Evolutionary conservation across 1,140 invertebrate species (phyloP).

Genomic region (Drosophila tropicalis): DNA sequence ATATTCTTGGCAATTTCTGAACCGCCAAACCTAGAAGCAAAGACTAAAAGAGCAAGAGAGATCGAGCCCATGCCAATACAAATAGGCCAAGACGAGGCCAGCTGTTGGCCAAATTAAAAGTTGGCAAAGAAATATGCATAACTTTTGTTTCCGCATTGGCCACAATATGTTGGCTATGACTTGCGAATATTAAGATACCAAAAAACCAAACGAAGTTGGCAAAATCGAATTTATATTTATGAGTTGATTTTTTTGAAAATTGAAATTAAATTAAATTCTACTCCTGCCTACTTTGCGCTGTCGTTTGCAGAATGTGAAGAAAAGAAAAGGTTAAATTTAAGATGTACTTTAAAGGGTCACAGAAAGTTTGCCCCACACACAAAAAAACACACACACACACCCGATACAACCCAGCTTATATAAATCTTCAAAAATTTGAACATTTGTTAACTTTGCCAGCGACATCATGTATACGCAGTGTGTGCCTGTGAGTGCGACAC

Average conservation of each 20-base stretch:
- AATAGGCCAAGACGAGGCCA: neutral
- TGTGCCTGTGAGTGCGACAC: neutral
- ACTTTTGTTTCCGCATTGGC: slow-evolving; percentile 18
- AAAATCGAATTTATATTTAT: slow-evolving; percentile 9
- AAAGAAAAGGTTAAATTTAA: neutral
- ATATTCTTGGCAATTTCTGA: neutral
- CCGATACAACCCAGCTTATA: neutral
- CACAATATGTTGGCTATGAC: slow-evolving; percentile 8
- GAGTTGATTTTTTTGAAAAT: neutral
- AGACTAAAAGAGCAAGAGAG: no score
- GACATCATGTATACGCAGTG: slow-evolving; percentile 5
- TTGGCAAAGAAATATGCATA: slow-evolving; percentile 25
- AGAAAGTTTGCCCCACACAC: neutral
- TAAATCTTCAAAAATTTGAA: slow-evolving; percentile 12
- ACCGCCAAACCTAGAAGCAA: no score
- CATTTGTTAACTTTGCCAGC: slow-evolving; percentile 7
- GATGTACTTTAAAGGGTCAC: neutral
- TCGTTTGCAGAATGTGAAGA: neutral
- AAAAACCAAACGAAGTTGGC: neutral
- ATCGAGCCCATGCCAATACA: neutral
- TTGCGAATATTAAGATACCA: slow-evolving; percentile 5
- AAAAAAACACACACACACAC: no score
- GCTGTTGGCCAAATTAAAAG: slow-evolving; percentile 44
- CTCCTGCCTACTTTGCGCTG: neutral
- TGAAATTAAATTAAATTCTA: no score